Conservation (phyloP, 2,797 vertebrate species). For the Epinephelus awoara region DNA sequence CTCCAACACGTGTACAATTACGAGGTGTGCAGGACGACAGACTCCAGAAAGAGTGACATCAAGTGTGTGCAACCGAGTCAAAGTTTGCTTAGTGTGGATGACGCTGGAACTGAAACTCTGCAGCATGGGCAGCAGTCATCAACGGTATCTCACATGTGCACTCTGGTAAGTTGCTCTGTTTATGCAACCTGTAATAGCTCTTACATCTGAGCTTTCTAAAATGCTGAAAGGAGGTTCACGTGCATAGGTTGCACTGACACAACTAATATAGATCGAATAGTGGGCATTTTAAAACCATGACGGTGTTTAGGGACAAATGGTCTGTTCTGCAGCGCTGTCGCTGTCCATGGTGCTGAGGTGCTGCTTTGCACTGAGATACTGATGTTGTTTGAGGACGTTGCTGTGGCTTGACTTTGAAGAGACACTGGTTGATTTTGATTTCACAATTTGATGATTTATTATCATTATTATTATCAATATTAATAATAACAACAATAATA, state of each 20-base stretch:
- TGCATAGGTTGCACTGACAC: not conserved
- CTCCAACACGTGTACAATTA: slow-evolving; percentile 47
- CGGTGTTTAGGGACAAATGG: too few species aligned
- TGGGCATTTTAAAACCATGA: not conserved
- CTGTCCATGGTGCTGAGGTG: slow-evolving; percentile 64
- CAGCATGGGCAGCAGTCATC: slow-evolving; percentile 10
- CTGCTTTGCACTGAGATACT: not conserved
- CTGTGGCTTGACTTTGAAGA: not conserved
- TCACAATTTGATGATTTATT: not conserved
- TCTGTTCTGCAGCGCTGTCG: not conserved
- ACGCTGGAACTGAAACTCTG: not conserved
- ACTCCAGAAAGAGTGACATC: slow-evolving; percentile 53
- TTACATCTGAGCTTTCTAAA: not conserved
- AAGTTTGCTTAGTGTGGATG: slow-evolving; percentile 32
- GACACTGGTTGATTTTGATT: not conserved
- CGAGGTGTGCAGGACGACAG: slow-evolving; percentile 38
- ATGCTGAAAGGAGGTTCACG: not conserved
- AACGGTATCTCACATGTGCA: not conserved
- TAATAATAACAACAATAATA: not conserved
- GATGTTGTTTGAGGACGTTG: not conserved
- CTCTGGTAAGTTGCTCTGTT: slow-evolving; percentile 26
- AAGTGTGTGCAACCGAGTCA: slow-evolving; percentile 30
- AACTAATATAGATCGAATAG: too few species aligned
- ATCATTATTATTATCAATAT: not conserved
- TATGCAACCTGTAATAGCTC: not conserved